Base-by-base conservation (phyloP, 2,888 invertebrate species). In the Xestia rhomboidea region DNA sequence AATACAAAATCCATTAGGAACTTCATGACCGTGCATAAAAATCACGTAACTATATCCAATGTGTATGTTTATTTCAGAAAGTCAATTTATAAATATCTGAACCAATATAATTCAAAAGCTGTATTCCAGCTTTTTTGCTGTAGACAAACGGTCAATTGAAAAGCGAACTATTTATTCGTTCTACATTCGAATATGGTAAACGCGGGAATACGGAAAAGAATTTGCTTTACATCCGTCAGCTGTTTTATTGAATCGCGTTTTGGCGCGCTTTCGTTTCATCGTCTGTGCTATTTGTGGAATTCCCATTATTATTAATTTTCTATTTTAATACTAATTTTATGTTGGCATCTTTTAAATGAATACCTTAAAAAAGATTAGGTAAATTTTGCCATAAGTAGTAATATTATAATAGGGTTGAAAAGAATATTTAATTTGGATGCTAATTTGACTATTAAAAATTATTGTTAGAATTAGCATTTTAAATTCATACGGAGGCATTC, bases 381-480 rank as follows among this genome's bases (percentile, higher is more conserved):
- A 21, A 44, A 30, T 57, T 79, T 79, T 27, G 38, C 63, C 49
- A 10, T 60, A 44, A 46, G 46, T 21, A 34, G 49, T 79, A 62
- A 68, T 54, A 27, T 18, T 78, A 13, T 24, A 63, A 69, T 54
- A 54, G 15, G 15, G n/a, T 34, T 34, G 49, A 57, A 79, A 63
- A 49, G 21, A 64, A 73, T 73, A 73, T 60, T 60, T 27, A 57
- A 77, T 73, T 68, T 68, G 6, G 10, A 73, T 82, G 82, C 34
- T 78, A 70, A 82, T 71, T 34, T 60, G 57, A 69, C 68, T 69
- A 81, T 81, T 54, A 66, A 76, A 81, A 76, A 38, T 46, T 0
- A 68, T 81, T 72, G 57, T 69, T 51, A 11, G 41, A 73, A 80
- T 82, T 82, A 73, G 67, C 73, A 82, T 82, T 73, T 82, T 57